phyloP scores from a whole-genome alignment of 2,888 invertebrate genomes.

The Drosophila neonasuta region DNA sequence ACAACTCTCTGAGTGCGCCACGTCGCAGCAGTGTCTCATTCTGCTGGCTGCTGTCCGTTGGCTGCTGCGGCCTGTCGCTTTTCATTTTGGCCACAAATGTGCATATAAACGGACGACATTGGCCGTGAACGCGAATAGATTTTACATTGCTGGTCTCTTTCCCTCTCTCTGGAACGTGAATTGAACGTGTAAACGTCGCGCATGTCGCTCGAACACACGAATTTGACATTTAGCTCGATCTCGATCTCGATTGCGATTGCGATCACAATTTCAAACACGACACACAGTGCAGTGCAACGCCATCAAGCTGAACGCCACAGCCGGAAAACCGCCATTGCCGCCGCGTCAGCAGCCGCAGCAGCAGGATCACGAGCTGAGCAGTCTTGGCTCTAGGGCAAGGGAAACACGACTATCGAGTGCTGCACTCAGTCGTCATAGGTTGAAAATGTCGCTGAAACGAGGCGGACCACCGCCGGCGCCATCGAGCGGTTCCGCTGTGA shows the following conservation, averaged over 20 bases:
- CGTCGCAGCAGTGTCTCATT: conserved; percentile 1
- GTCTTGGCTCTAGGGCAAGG: conserved; percentile 46
- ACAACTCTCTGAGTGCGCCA: conserved; percentile 37
- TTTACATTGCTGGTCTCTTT: conserved; percentile 36
- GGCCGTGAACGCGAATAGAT: conserved; percentile 57
- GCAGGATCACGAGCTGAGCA: conserved; percentile 56
- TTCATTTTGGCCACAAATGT: conserved; percentile 57
- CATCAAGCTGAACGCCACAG: conserved; percentile 73
- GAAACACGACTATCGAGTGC: conserved; percentile 66
- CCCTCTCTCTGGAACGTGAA: conserved; percentile 37
- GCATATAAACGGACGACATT: conserved; percentile 59
- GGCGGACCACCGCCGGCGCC: conserved; percentile 78
- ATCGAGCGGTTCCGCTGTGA: conserved; percentile 69
- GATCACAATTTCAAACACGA: conserved; percentile 9
- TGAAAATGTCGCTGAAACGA: conserved; percentile 79
- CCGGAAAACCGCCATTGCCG: conserved; percentile 80
- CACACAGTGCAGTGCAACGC: conserved; percentile 46
- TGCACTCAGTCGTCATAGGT: conserved; percentile 66
- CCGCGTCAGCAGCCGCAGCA: conserved; percentile 68
- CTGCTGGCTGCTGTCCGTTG: conserved; percentile 9
- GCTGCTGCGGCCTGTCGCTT: conserved; percentile 40
- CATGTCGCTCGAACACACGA: conserved; percentile 42
- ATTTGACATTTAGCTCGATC: conserved; percentile 16
- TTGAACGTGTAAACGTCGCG: conserved; percentile 59
- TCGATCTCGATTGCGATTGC: conserved; percentile 21